Conservation (phyloP, 2,113 vertebrate species). For the Aepyceros melampus region DNA sequence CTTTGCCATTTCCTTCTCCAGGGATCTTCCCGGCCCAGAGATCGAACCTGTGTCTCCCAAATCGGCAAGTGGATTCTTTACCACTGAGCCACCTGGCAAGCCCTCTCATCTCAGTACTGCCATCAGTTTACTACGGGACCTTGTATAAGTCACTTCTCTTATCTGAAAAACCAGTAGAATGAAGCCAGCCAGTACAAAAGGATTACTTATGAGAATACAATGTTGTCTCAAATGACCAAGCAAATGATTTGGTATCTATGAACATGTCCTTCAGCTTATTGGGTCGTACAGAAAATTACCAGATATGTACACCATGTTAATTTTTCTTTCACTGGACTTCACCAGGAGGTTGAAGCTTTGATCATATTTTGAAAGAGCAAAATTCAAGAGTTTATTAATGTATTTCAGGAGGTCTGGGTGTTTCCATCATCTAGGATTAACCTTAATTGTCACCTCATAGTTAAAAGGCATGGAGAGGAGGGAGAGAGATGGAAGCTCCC, state of each 20-base stretch:
- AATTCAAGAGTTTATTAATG: neutral
- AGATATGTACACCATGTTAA: neutral
- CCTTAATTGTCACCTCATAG: neutral
- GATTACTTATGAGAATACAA: neutral
- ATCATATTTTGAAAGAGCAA: neutral
- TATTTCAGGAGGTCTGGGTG: neutral
- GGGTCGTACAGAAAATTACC: neutral
- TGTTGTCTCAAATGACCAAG: neutral
- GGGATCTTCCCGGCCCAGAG: neutral
- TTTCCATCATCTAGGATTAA: neutral
- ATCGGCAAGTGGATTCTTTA: neutral
- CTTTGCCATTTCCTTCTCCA: neutral
- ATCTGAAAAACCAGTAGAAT: neutral
- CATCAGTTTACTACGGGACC: neutral
- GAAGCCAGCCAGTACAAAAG: neutral
- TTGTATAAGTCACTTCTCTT: neutral
- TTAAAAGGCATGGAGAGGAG: neutral
- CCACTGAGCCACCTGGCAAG: neutral
- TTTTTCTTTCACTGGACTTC: neutral
- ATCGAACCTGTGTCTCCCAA: accelerated
- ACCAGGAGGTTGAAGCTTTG: neutral
- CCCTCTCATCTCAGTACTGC: neutral
- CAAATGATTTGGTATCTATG: neutral
- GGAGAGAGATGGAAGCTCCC: neutral
- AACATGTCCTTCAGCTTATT: neutral